A percentile compares a stretch with the other conserved stretches of the same genome.
Conservation (phyloP, 2,113 vertebrate species). For the Eublepharis macularius region DNA sequence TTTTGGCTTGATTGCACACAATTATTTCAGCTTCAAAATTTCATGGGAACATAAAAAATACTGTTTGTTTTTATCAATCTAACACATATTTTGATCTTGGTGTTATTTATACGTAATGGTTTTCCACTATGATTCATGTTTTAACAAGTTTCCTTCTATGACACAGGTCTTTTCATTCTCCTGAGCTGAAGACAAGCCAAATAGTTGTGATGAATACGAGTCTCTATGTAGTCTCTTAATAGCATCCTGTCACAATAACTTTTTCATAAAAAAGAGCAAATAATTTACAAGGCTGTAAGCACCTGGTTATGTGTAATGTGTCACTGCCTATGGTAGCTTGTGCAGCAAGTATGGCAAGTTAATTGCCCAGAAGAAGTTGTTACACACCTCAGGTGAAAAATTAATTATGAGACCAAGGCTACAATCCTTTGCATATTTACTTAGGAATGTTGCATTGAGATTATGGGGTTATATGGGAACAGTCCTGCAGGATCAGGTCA, state of each 20-base stretch:
- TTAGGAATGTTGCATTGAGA: not conserved
- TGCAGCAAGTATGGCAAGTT: slow-evolving; percentile 8
- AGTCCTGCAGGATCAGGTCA: too few relatives aligned
- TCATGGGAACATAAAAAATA: not conserved
- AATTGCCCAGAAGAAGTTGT: slow-evolving; percentile 12
- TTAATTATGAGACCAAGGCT: not conserved
- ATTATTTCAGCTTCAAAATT: not conserved
- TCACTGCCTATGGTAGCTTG: slow-evolving; percentile 2
- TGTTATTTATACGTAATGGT: not conserved
- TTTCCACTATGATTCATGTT: not conserved
- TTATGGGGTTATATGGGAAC: not conserved
- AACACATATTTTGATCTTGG: not conserved
- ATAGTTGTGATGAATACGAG: not conserved
- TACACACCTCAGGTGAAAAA: not conserved
- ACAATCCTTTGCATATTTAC: not conserved
- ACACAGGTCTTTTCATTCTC: not conserved
- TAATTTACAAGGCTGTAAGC: not conserved
- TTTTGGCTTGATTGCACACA: not conserved
- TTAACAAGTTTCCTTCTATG: not conserved
- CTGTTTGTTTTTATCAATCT: not conserved
- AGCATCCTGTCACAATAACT: not conserved
- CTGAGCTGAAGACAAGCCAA: not conserved
- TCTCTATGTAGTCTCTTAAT: not conserved
- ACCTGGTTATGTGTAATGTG: not conserved
- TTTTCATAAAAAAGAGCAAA: not conserved